phyloP scores from a whole-genome alignment of 2,888 invertebrate genomes.

The Lamproptera curius region DNA sequence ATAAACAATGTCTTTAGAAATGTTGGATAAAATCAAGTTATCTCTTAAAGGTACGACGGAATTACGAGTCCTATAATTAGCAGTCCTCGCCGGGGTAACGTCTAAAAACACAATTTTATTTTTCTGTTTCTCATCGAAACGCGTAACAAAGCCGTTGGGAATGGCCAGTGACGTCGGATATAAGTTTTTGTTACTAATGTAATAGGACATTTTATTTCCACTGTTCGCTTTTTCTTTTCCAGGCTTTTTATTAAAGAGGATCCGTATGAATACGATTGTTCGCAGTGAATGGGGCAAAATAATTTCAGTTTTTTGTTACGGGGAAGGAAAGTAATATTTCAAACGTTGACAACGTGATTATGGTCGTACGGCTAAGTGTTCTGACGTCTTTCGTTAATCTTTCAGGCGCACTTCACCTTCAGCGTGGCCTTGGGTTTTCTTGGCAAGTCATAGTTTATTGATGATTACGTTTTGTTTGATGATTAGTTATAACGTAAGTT shows the following conservation, averaged over 20 bases:
- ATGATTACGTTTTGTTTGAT: not conserved
- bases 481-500: too few relatives aligned
- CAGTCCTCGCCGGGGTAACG: conserved; percentile 55
- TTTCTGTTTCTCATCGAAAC: conserved; percentile 46
- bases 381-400: conserved; percentile 52
- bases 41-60: conserved; percentile 51
- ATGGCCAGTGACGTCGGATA: conserved; percentile 42
- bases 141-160: conserved; percentile 53
- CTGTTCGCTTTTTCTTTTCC: not conserved
- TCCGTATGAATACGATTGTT: conserved; percentile 35
- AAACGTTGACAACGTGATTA: conserved; percentile 66
- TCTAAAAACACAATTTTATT: conserved; percentile 61
- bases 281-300: conserved; percentile 37
- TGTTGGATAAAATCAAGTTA: conserved; percentile 48
- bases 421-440: conserved; percentile 37
- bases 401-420: conserved; percentile 61
- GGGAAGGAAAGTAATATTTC: conserved; percentile 47
- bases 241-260: conserved; percentile 25
- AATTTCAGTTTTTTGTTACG: conserved; percentile 32
- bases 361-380: conserved; percentile 42
- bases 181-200: conserved; percentile 42
- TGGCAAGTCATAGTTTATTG: conserved; percentile 7
- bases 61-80: conserved; percentile 47
- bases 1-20: conserved; percentile 61
- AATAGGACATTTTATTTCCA: conserved; percentile 47